A percentile compares a stretch with the other conserved stretches of the same genome.
These are phyloP conservation scores for Mormyrus iriodes DNA, from an alignment of 2,113 vertebrate species.

Conservation along the genomic window DNA sequence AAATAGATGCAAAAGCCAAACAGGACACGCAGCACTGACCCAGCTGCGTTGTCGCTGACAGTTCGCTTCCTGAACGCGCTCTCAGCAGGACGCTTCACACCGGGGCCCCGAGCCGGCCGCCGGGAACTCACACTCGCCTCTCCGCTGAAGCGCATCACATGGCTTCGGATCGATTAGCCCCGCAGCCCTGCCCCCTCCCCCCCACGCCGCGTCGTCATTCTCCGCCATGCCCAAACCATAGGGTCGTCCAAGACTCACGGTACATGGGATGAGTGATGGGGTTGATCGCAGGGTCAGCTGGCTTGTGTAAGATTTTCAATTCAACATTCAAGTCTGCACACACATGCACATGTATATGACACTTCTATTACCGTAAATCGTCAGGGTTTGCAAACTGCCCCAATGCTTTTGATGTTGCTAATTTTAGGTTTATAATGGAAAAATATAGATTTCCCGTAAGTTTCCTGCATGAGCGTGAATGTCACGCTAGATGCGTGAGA, in stretches of 20 bases:
- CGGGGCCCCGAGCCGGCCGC: not conserved
- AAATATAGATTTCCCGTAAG: not conserved
- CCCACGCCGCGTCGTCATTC: not conserved
- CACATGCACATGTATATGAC: not conserved
- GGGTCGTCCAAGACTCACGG: not conserved
- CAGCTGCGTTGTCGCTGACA: not conserved
- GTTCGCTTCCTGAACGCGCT: not conserved
- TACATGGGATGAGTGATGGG: not conserved
- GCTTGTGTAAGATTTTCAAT: too few species aligned
- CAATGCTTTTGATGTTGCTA: not conserved
- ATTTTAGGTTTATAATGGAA: not conserved
- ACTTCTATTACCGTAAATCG: not conserved
- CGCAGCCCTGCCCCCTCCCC: not conserved
- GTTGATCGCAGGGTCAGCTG: too few species aligned
- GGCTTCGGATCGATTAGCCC: not conserved
- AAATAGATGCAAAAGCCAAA: not conserved
- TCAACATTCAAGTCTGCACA: not conserved
- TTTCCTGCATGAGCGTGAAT: not conserved
- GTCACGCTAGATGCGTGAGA: not conserved
- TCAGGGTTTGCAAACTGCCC: not conserved
- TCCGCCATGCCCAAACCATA: not conserved
- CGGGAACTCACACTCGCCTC: not conserved
- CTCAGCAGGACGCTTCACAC: not conserved
- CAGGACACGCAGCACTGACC: constrained; percentile 4
- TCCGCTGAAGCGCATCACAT: not conserved